phyloP scores from a whole-genome alignment of 2,113 vertebrate genomes.

The Pseudopipra pipra region DNA sequence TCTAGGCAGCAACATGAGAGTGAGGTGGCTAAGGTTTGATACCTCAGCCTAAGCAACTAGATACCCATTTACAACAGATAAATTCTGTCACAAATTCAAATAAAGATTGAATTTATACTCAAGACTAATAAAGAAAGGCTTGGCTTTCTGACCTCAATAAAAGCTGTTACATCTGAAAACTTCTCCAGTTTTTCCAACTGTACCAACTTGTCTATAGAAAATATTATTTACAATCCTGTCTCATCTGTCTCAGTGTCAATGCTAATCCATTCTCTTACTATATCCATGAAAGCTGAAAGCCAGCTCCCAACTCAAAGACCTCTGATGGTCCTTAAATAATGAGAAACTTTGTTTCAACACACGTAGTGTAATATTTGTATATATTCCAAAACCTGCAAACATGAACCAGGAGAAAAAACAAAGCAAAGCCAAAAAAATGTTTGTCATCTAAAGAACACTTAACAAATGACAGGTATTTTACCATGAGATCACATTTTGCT shows the following conservation, averaged over 20 bases:
- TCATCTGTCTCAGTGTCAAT: background rate
- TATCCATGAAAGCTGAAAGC: background rate
- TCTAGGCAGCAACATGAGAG: background rate
- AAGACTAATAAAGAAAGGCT: background rate
- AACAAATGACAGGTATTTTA: background rate
- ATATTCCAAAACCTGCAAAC: background rate
- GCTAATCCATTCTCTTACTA: background rate
- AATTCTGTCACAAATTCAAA: background rate
- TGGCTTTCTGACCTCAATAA: background rate
- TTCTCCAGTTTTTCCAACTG: background rate
- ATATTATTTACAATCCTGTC: background rate
- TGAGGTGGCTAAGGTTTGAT: background rate
- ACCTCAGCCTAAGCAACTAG: background rate
- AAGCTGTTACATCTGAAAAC: background rate
- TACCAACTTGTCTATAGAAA: background rate
- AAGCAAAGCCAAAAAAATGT: background rate
- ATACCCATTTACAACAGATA: background rate
- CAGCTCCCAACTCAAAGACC: background rate
- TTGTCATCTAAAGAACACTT: background rate
- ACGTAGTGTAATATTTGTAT: background rate
- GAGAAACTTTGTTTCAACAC: background rate
- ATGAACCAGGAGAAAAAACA: background rate
- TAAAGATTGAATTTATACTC: background rate
- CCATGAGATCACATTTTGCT: background rate
- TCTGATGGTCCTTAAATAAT: background rate